Percentiles rank a stretch among this genome's conserved stretches.
phyloP scores from a whole-genome alignment of 2,888 invertebrate species.

The Notocelia uddmanniana region DNA sequence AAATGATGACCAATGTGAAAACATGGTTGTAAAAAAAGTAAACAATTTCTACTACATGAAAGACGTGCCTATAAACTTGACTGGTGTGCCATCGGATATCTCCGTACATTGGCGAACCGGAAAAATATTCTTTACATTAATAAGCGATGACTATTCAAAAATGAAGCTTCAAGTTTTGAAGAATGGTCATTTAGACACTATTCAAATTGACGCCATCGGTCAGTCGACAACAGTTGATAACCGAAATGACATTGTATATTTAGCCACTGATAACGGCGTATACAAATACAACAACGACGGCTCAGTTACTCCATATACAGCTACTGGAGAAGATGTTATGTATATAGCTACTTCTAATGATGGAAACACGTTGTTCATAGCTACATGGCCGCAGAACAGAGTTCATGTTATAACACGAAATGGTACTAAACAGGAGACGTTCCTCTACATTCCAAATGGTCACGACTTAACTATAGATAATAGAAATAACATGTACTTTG shows the following conservation, averaged over 20 bases:
- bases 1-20: constrained; percentile 60
- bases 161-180: constrained; percentile 72
- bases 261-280: constrained; percentile 80
- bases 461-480: constrained; percentile 76
- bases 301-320: constrained; percentile 68
- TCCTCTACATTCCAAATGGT: constrained; percentile 73
- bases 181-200: constrained; percentile 66
- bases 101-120: constrained; percentile 77
- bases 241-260: constrained; percentile 76
- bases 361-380: constrained; percentile 71
- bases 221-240: constrained; percentile 80
- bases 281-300: constrained; percentile 77
- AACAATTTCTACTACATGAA: constrained; percentile 69
- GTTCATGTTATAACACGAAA: constrained; percentile 73
- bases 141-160: constrained; percentile 77
- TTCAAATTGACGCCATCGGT: constrained; percentile 75
- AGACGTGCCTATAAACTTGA: constrained; percentile 62
- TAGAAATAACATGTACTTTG: constrained; percentile 75
- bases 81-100: constrained; percentile 78
- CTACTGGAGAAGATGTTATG: constrained; percentile 79
- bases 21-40: constrained; percentile 58
- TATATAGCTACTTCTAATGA: constrained; percentile 72
- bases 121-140: constrained; percentile 73
- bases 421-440: constrained; percentile 69
- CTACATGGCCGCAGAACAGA: constrained; percentile 80